Base-by-base conservation (phyloP, 2,797 vertebrate genomes). In the Otolemur crassicaudatus region DNA sequence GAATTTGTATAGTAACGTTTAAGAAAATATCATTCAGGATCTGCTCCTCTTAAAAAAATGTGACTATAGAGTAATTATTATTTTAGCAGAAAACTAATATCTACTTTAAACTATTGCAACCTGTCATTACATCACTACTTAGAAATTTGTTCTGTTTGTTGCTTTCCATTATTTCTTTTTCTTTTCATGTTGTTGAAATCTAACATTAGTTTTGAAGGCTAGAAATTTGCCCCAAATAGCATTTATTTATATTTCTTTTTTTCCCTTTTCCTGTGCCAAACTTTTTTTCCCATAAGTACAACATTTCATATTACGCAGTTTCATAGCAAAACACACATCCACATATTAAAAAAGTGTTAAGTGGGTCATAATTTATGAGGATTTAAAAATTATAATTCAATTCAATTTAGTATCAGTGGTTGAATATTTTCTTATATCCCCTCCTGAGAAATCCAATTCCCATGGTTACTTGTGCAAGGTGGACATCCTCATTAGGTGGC, bases 321-420 rank as follows among this genome's bases (percentile, higher is more conserved):
- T 91, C 5, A 92, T 95, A 84, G 63, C 63, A 61, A 81, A 92
- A 69, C 27, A 84, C 17, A 92, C 17, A 92, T 67, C 8, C 5
- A 85, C n/a, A 61, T 67, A 53, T 34, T 43, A 53, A 53, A 53
- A 58, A 92, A 82, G 63, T 31, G 8, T 65, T 70, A 82, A 84
- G 20, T 60, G 2, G 23, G 37, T 72, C 75, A 7, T 7, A 80
- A 40, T 49, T 40, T 73, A 43, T 70, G 56, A 73, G 14, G 22
- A 86, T 49, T 82, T 67, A n/a, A 60, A 80, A 63, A 76, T 49
- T 17, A 5, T 63, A 27, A 29, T 53, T 19, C 14, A 65, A 14
- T 2, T 89, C 19, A 63, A 12, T 70, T 89, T 79, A n/a, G 3
- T 69, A 43, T 56, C 56, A 69, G 23, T 49, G n/a, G 34, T 46